A percentile compares a stretch with the other conserved stretches of the same genome.
phyloP scores from a whole-genome alignment of 2,797 vertebrate genomes.

The Meda fulgida region DNA sequence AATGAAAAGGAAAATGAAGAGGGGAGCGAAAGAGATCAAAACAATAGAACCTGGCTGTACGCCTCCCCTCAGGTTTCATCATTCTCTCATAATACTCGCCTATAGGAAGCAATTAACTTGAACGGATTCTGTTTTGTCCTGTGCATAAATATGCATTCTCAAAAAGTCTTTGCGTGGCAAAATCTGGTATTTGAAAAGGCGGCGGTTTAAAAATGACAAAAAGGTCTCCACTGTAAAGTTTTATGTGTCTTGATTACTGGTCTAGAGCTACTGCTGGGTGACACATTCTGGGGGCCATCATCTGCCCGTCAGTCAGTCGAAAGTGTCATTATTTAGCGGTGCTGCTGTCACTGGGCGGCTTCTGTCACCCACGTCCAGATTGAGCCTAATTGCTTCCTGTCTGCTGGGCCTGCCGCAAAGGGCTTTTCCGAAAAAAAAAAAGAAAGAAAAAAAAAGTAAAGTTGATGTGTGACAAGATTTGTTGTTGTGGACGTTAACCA shows the following conservation, averaged over 20 bases:
- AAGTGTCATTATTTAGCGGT: slow-evolving; percentile 50
- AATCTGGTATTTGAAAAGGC: neutral
- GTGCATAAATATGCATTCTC: slow-evolving; percentile 6
- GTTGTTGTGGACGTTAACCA: slow-evolving; percentile 74
- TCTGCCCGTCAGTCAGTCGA: slow-evolving; percentile 42
- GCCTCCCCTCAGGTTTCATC: slow-evolving; percentile 32
- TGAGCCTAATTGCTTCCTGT: slow-evolving; percentile 58
- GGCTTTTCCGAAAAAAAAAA: slow-evolving; percentile 25
- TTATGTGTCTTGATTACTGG: slow-evolving; percentile 24
- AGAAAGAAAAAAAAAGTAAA: slow-evolving; percentile 28
- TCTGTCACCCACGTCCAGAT: slow-evolving; percentile 48
- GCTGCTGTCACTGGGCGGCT: slow-evolving; percentile 42
- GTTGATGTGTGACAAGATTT: slow-evolving; percentile 77
- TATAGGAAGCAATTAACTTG: slow-evolving; percentile 38
- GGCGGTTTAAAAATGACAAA: slow-evolving; percentile 14
- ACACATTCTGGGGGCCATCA: slow-evolving; percentile 24
- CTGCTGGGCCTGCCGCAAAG: slow-evolving; percentile 41
- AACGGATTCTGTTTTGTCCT: neutral
- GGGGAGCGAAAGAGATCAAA: slow-evolving; percentile 33
- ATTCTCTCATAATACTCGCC: slow-evolving; percentile 1
- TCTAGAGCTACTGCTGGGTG: slow-evolving; percentile 2
- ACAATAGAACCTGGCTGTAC: slow-evolving; percentile 32
- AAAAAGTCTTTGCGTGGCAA: too few species aligned
- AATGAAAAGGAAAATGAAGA: slow-evolving; percentile 54
- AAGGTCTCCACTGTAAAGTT: slow-evolving; percentile 21